Base-by-base conservation (phyloP, 1,140 invertebrate species). In the Helicoverpa armigera region DNA sequence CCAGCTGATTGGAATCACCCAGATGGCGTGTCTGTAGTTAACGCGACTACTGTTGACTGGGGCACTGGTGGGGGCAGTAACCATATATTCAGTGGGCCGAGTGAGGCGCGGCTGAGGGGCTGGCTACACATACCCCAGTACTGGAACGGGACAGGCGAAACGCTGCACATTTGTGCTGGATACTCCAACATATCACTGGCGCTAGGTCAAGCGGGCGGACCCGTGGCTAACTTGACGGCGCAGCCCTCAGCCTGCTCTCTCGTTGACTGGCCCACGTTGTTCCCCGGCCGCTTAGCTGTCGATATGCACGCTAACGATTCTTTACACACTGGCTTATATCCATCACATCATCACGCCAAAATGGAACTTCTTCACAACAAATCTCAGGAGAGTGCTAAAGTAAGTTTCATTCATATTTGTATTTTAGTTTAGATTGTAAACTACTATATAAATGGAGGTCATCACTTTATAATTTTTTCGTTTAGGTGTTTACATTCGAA, bases 1-100 rank as follows among this genome's bases (percentile, higher is more conserved):
- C 98, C 98, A 0, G 97, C 97, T 0, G 98, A 99, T 90, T 97
- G 96, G 85, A 97, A 96, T 5, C 98, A 98, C 86, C 98, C 98
- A 0, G 98, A 99, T 89, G 97, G 96, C 29, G 97, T 98, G 1
- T 96, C 96, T 0, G 97, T 98, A 56, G 97, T 98, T 0, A 98
- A 98, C 89, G 97, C 97, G 3, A 98, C 98, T 1, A 97, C 97
- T 18, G 97, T 97, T 1, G 97, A 98, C 87, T 98, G 98, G 89
- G 96, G 96, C 35, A 97, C 97, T 2, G 96, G 96, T 0, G 96
- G 96, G 69, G 96, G 97, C 81, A 96, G 96, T 29, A 97, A 97
- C 84, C 96, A 97, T 7, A 96, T 96, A 1, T 93, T 96, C 11
- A 96, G 96, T 54, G 97, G 97, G 9, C 96, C 97, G 82, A 97